Base-by-base conservation (phyloP, 2,888 invertebrate species). In the Acrocera orbiculus region DNA sequence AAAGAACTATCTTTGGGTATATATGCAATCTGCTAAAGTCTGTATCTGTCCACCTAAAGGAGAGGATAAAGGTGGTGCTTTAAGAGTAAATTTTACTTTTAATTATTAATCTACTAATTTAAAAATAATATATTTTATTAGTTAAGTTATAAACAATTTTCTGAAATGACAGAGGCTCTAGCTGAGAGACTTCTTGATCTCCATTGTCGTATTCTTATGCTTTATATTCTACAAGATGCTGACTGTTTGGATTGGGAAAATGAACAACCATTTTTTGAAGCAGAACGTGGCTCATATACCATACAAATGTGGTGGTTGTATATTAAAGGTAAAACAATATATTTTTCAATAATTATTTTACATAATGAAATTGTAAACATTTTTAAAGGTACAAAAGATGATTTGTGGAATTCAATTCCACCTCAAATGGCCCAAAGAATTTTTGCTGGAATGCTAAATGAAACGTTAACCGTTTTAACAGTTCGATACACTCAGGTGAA, bases 241-340 rank as follows among this genome's bases (percentile, higher is more conserved):
- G 81, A 82, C 19, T 79, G 78, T 1, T 61, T 83, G 23, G 70
- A 77, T 40, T 81, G 82, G 69, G 74, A 79, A 43, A 72, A 69
- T 37, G 65, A 66, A 26, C 60, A 62, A 1, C 62, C 71, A 1
- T 77, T 77, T 47, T 76, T 73, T 46, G 76, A 76, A 53, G 72
- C 71, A 1, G 79, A 80, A 50, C 62, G 79, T 10, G 82, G 81
- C 4, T 80, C 83, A 4, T 83, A 80, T 25, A 75, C 78, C 2
- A 71, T 83, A 40, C 83, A 83, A 50, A 85, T 83, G 69, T 85
- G 85, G 85, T 82, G 83, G 80, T 64, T 82, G 15, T 85, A 85
- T 49, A 78, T 85, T 73, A 73, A 77, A 60, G 78, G 80, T 75
- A 49, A 25, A 34, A 35, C 17, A 16, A 16, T 33, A 13, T 10